Percentiles rank a stretch among this genome's conserved stretches.
Conservation (phyloP, 2,888 invertebrate species). For the Itoplectis maculator region DNA sequence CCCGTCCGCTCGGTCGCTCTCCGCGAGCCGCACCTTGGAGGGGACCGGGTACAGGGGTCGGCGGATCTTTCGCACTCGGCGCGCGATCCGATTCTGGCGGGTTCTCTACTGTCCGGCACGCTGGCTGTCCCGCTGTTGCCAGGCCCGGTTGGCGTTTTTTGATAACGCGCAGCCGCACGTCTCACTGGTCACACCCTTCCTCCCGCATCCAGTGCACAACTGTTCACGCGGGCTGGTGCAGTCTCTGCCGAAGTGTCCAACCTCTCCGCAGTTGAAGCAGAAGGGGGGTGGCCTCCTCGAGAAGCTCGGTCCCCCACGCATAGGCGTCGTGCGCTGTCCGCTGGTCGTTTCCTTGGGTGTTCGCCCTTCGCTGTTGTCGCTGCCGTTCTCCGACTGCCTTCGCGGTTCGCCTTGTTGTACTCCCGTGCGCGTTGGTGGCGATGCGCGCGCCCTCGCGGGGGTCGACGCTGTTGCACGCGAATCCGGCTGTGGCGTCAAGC, state of each 20-base stretch:
- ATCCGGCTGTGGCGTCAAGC: too few species aligned
- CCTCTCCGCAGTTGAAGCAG: neutral
- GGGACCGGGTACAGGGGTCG: neutral
- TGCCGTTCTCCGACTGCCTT: too few species aligned
- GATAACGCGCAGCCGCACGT: slow-evolving; percentile 6
- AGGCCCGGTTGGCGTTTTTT: slow-evolving; percentile 14
- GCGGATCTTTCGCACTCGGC: neutral
- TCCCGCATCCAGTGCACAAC: neutral
- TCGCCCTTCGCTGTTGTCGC: too few species aligned
- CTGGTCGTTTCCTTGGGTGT: too few species aligned
- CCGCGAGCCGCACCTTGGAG: neutral
- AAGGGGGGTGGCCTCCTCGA: neutral
- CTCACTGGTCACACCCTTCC: neutral
- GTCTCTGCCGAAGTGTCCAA: neutral
- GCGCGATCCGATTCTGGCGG: neutral
- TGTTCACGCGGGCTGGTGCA: neutral
- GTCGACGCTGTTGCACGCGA: too few species aligned
- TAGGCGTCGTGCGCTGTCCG: too few species aligned
- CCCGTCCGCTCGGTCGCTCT: too few species aligned
- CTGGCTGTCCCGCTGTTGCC: slow-evolving; percentile 34
- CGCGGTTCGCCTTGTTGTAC: too few species aligned
- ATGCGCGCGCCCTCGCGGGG: too few species aligned
- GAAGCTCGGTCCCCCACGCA: neutral
- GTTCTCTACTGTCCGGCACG: neutral
- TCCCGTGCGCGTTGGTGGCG: too few species aligned